phyloP scores from a whole-genome alignment of 2,797 vertebrate species.

The Oryzias sinensis region DNA sequence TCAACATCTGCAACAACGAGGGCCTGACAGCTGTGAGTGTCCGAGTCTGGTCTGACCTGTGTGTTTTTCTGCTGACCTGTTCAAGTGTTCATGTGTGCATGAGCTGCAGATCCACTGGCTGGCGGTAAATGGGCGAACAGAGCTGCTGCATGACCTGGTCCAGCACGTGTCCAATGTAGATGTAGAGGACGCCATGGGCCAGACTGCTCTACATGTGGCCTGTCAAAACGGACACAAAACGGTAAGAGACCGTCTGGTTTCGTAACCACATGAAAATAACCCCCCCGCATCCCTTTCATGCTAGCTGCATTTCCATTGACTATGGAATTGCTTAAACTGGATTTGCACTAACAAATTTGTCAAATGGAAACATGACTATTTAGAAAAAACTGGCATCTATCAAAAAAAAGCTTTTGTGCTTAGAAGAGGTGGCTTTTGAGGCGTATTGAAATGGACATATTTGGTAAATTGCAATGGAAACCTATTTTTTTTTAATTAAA shows the following conservation, averaged over 20 bases:
- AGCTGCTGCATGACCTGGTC: conserved; percentile 95
- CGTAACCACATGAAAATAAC: no score
- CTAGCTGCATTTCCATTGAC: no score
- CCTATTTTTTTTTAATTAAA: no score
- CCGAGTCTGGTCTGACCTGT: background rate
- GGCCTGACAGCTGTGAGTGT: conserved; percentile 95
- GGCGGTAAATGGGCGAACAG: conserved; percentile 95
- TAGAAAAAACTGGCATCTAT: no score
- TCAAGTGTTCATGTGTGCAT: conserved; percentile 8
- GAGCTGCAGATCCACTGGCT: conserved; percentile 93
- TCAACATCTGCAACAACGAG: conserved; percentile 99
- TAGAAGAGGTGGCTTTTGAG: no score
- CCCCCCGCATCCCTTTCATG: no score
- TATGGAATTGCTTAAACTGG: no score
- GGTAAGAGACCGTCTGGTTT: conserved; percentile 59
- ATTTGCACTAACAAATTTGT: no score
- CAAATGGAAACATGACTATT: no score
- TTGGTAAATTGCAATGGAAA: no score
- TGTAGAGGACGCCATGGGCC: conserved; percentile 98
- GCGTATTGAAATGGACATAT: no score
- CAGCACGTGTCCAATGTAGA: conserved; percentile 97
- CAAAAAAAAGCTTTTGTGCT: no score
- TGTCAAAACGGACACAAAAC: conserved; percentile 99
- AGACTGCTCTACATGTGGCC: conserved; percentile 96
- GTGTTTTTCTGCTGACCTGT: background rate